Conservation (phyloP, 2,888 invertebrate species). For the Petrolisthes cinctipes region DNA sequence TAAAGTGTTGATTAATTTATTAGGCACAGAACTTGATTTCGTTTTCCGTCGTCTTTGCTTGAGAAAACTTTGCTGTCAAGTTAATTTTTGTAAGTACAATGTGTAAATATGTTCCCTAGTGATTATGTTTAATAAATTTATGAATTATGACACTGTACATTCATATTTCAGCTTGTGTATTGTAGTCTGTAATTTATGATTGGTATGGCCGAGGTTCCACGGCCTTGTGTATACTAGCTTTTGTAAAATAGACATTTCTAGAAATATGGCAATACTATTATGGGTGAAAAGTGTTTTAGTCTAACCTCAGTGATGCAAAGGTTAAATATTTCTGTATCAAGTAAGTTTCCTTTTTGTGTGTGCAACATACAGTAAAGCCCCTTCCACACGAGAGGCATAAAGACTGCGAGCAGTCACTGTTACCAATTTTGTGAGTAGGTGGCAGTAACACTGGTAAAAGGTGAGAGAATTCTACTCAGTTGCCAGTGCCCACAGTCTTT, state of each 20-base stretch:
- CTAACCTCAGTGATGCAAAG: not conserved
- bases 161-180: constrained; percentile 56
- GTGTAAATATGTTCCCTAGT: constrained; percentile 60
- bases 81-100: constrained; percentile 61
- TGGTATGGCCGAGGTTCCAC: constrained; percentile 43
- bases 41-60: constrained; percentile 42
- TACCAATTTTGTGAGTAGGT: too few species aligned
- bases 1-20: constrained; percentile 60
- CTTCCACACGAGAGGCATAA: too few species aligned
- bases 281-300: constrained; percentile 53
- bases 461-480: too few species aligned
- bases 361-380: too few species aligned
- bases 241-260: constrained; percentile 64
- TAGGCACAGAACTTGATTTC: constrained; percentile 49
- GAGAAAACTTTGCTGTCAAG: constrained; percentile 48
- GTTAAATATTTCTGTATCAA: too few species aligned
- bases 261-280: constrained; percentile 60
- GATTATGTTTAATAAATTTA: constrained; percentile 56
- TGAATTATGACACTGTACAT: constrained; percentile 57
- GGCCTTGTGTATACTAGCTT: constrained; percentile 61
- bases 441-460: too few species aligned
- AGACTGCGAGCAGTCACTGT: too few species aligned
- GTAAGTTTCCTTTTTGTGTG: too few species aligned
- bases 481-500: too few species aligned
- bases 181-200: constrained; percentile 61